Evolutionary conservation across 2,113 vertebrate genomes (phyloP).

Genomic region (Malurus alboscapulatus): DNA sequence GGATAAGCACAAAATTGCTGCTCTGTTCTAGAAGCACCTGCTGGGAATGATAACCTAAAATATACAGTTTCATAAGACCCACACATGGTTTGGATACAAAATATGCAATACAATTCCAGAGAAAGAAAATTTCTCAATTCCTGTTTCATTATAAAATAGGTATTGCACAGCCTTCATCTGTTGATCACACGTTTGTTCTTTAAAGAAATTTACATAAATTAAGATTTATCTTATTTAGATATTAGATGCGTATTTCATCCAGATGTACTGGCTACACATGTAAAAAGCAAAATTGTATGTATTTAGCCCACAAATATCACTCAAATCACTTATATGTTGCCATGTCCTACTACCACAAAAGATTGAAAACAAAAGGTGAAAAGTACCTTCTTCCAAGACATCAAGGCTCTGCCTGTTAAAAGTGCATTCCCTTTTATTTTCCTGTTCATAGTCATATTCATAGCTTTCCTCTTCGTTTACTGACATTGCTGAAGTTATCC

Average conservation of each 20-base stretch:
- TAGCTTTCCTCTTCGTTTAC: constrained; percentile 73
- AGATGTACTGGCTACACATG: background rate
- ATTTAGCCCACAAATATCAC: background rate
- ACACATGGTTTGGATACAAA: background rate
- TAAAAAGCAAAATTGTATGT: background rate
- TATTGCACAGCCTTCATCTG: background rate
- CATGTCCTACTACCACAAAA: background rate
- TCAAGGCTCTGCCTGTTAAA: constrained; percentile 49
- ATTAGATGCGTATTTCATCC: background rate
- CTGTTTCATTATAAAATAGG: background rate
- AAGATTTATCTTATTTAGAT: background rate
- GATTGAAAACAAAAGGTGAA: background rate
- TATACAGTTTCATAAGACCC: background rate
- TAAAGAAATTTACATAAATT: background rate
- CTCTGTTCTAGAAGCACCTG: background rate
- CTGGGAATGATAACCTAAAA: background rate
- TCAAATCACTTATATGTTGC: background rate
- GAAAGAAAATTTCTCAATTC: background rate
- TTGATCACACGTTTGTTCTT: background rate
- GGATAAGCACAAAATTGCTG: background rate
- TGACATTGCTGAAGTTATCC: constrained; percentile 74
- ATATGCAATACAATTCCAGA: background rate
- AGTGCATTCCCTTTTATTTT: background rate
- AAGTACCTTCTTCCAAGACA: constrained; percentile 81
- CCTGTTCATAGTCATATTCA: constrained; percentile 68